phyloP scores from a whole-genome alignment of 1,140 invertebrate genomes.

The Leptopilina boulardi region DNA sequence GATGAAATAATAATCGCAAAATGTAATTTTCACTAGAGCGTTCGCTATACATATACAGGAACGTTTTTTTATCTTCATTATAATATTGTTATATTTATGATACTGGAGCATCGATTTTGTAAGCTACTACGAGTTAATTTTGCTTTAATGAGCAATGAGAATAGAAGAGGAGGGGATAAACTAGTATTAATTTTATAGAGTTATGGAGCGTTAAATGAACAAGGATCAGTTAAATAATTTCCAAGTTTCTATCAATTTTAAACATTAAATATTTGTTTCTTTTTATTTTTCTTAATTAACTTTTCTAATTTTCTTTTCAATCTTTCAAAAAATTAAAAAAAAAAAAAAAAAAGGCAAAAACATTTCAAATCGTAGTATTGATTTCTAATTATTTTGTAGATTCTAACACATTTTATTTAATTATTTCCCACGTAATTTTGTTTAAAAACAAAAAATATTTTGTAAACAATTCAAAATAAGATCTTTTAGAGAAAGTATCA shows the following conservation, averaged over 20 bases:
- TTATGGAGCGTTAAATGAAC: neutral
- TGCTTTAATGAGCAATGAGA: conserved; percentile 8
- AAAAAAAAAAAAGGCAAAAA: too few relatives aligned
- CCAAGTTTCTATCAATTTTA: neutral
- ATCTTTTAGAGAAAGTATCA: too few relatives aligned
- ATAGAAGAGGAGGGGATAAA: neutral
- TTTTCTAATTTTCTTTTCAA: too few relatives aligned
- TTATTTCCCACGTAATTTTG: too few relatives aligned
- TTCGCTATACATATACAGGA: neutral
- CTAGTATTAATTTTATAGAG: neutral
- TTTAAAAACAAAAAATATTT: too few relatives aligned
- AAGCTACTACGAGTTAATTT: neutral
- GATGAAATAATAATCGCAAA: neutral
- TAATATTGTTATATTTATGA: conserved; percentile 6
- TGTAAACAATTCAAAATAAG: too few relatives aligned
- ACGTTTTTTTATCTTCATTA: neutral
- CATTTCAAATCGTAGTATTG: too few relatives aligned
- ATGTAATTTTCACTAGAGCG: neutral
- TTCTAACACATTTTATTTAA: too few relatives aligned
- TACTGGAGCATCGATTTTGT: neutral
- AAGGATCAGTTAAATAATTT: neutral
- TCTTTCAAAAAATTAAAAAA: too few relatives aligned
- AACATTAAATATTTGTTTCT: neutral
- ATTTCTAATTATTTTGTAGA: too few relatives aligned
- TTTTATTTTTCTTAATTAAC: too few relatives aligned